A percentile compares a stretch with the other conserved stretches of the same genome.
Evolutionary conservation across 1,140 invertebrate species (phyloP).

Genomic region (Drosophila arizonae): DNA sequence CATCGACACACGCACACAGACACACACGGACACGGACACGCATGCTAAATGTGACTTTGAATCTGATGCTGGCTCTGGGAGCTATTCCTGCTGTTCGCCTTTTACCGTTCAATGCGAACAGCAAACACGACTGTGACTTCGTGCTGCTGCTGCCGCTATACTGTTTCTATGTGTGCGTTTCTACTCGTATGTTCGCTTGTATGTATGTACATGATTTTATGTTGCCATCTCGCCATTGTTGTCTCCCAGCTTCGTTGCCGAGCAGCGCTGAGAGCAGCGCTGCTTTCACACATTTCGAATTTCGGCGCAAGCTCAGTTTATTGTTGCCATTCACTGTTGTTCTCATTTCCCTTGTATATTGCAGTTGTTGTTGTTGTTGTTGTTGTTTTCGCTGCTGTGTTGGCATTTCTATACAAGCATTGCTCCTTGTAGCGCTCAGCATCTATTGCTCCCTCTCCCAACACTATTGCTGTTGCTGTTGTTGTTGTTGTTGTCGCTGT

Average conservation of each 20-base stretch:
- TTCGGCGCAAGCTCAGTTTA: slow-evolving; percentile 78
- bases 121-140: slow-evolving; percentile 41
- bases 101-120: slow-evolving; percentile 55
- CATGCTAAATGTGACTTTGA: slow-evolving; percentile 51
- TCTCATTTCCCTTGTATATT: slow-evolving; percentile 25
- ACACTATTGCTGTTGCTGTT: slow-evolving; percentile 16
- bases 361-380: slow-evolving; percentile 45
- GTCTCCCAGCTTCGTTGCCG: slow-evolving; percentile 38
- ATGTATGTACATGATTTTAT: slow-evolving; percentile 45
- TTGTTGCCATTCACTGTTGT: slow-evolving; percentile 61
- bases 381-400: slow-evolving; percentile 38
- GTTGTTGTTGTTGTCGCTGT: slow-evolving; percentile 17
- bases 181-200: slow-evolving; percentile 8
- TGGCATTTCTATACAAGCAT: slow-evolving; percentile 53
- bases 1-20: slow-evolving; percentile 40
- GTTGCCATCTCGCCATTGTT: slow-evolving; percentile 63
- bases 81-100: slow-evolving; percentile 33
- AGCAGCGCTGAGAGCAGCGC: slow-evolving; percentile 30
- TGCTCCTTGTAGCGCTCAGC: slow-evolving; percentile 75
- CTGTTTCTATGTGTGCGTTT: slow-evolving; percentile 23
- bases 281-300: slow-evolving; percentile 51
- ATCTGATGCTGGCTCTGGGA: slow-evolving; percentile 21
- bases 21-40: slow-evolving; percentile 29
- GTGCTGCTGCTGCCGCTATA: slow-evolving; percentile 11
- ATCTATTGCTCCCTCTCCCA: slow-evolving; percentile 51